These are phyloP conservation scores for Bufotes viridis DNA, from an alignment of 2,797 vertebrate genomes.

Conservation along the genomic window DNA sequence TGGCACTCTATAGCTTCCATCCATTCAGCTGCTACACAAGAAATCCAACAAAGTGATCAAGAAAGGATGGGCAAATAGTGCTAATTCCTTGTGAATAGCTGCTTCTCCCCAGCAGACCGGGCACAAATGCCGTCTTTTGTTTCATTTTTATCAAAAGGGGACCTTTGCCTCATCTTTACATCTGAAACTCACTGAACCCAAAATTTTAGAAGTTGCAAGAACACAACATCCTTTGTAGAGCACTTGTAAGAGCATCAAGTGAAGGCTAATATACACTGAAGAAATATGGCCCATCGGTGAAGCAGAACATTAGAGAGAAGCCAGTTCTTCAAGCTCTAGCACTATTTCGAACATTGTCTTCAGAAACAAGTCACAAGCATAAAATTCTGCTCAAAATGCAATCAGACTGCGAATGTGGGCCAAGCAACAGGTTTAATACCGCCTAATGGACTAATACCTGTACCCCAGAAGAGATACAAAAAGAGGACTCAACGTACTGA, in stretches of 20 bases:
- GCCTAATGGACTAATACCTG: too few species aligned
- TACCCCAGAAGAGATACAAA: not conserved
- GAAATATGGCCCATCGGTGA: too few species aligned
- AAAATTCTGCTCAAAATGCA: not conserved
- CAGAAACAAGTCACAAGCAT: not conserved
- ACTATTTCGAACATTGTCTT: not conserved
- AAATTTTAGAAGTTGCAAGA: not conserved
- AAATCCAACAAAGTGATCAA: not conserved
- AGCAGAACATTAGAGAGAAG: not conserved
- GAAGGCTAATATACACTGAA: not conserved
- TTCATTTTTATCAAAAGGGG: not conserved
- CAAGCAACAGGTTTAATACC: too few species aligned
- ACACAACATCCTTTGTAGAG: not conserved
- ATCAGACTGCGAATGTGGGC: too few species aligned
- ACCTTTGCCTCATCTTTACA: not conserved
- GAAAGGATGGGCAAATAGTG: not conserved
- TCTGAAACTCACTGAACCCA: not conserved
- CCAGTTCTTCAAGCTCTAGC: not conserved
- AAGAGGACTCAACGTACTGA: too few species aligned
- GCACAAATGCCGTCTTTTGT: not conserved
- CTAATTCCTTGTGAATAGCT: constrained; percentile 8
- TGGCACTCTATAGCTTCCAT: not conserved
- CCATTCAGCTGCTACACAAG: not conserved
- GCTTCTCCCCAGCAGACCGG: not conserved
- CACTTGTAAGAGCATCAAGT: not conserved